Percentiles rank a stretch among this genome's conserved stretches.
Conservation (phyloP, 1,140 invertebrate species). For the Frieseomelitta varia region DNA sequence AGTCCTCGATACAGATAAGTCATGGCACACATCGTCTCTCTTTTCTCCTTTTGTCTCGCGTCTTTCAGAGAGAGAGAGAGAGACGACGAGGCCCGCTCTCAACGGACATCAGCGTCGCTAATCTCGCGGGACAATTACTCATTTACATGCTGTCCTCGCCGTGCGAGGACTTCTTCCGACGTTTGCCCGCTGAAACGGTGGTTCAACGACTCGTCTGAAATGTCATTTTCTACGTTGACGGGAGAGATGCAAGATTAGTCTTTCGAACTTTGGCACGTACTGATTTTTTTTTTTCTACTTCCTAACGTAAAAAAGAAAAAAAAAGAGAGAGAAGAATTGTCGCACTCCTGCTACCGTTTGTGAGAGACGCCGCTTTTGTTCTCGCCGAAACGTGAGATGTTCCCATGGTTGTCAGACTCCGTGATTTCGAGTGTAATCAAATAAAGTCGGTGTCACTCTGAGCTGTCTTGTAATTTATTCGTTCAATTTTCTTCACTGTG, state of each 20-base stretch:
- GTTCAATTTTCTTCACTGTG: no score
- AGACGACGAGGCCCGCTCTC: not conserved
- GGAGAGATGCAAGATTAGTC: not conserved
- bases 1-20: constrained; percentile 52
- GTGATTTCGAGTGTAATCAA: no score
- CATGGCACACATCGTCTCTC: constrained; percentile 14
- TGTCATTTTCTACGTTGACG: not conserved
- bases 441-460: no score
- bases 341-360: not conserved
- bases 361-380: not conserved
- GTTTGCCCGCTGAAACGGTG: not conserved
- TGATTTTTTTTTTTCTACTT: not conserved
- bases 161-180: not conserved
- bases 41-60: not conserved
- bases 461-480: no score
- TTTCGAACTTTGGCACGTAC: constrained; percentile 5
- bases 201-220: not conserved
- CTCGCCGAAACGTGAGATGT: not conserved
- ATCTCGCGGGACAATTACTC: constrained; percentile 48
- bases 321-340: no score
- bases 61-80: not conserved
- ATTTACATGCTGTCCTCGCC: constrained; percentile 32
- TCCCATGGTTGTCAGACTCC: not conserved
- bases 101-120: constrained; percentile 30
- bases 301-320: no score